These are phyloP conservation scores for Standfussiana lucernea DNA, from an alignment of 2,888 invertebrate species.

Conservation along the genomic window DNA sequence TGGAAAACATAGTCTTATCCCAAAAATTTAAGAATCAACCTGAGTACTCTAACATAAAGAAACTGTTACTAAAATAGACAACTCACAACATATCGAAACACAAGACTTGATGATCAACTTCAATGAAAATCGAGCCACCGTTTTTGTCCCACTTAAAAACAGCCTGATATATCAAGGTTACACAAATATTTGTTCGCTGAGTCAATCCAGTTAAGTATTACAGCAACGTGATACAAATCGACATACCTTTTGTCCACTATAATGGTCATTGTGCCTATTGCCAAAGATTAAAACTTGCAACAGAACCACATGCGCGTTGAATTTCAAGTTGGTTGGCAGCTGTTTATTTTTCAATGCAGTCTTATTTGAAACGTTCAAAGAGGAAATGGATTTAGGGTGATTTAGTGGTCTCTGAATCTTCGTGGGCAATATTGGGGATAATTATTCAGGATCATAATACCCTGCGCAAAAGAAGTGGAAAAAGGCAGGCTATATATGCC, in stretches of 20 bases:
- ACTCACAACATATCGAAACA: constrained; percentile 15
- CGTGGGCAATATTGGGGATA: not conserved
- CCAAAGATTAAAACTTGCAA: constrained; percentile 72
- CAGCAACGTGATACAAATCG: constrained; percentile 78
- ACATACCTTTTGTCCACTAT: constrained; percentile 73
- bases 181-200: constrained; percentile 76
- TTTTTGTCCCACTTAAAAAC: constrained; percentile 28
- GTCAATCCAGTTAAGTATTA: constrained; percentile 80
- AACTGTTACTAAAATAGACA: not conserved
- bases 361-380: constrained; percentile 1
- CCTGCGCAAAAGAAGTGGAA: not conserved
- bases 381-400: not conserved
- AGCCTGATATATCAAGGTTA: constrained; percentile 72
- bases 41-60: not conserved
- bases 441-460: not conserved
- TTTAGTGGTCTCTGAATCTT: not conserved
- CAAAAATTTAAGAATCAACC: not conserved
- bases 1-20: not conserved
- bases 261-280: constrained; percentile 73
- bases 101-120: not conserved
- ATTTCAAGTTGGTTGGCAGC: constrained; percentile 62
- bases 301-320: constrained; percentile 60
- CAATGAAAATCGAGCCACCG: not conserved
- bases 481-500: not conserved
- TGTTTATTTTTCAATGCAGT: constrained; percentile 42